Evolutionary conservation across 2,113 vertebrate species (phyloP), one percentile per base, ranked within the genome.

Genomic region (Apteryx owenii): DNA sequence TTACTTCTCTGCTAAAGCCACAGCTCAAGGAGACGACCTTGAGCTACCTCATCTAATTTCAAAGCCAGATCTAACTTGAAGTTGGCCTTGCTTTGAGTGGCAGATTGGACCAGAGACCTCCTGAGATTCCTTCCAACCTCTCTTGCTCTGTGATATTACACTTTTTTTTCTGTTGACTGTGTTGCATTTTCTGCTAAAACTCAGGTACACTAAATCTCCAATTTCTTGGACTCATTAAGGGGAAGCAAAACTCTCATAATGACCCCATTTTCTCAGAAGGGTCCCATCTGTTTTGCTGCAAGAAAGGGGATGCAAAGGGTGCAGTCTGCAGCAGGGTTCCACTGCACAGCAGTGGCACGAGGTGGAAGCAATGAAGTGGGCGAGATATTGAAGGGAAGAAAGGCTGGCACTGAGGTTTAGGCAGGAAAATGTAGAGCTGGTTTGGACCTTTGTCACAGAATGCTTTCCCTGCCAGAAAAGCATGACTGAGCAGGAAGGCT

Each of bases 261-360:
- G 0, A 21, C 29, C 12, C 5, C 1, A 0, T 44, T 75, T 81
- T 53, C 58, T 58, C 23, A 6, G 31, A 29, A 0, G 3, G 5
- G 6, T 2, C 62, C 15, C 69, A 5, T 50, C 13, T 79, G 12
- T 26, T 79, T 7, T 42, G 10, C 23, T 66, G 36, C 36, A 87
- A 58, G 56, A 21, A 62, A 65, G 40, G 25, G 58, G 18, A 7
- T 68, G 17, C 29, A 50, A 75, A 78, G 51, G 26, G 6, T 68
- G 36, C 2, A 3, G 7, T 61, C 54, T 65, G 64, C 64, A 83
- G 36, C 25, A 48, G 33, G 33, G 19, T 5, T 17, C 36, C 8
- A 31, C 21, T 11, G 21, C 25, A 54, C 26, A 38, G 44, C 68
- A 19, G 31, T 29, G 38, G 20, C 54, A 61, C 6, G n/a, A n/a